Evolutionary conservation across 2,888 invertebrate species (phyloP), one percentile per base, ranked within the genome.

Genomic region (Asteroscopus sphinx): DNA sequence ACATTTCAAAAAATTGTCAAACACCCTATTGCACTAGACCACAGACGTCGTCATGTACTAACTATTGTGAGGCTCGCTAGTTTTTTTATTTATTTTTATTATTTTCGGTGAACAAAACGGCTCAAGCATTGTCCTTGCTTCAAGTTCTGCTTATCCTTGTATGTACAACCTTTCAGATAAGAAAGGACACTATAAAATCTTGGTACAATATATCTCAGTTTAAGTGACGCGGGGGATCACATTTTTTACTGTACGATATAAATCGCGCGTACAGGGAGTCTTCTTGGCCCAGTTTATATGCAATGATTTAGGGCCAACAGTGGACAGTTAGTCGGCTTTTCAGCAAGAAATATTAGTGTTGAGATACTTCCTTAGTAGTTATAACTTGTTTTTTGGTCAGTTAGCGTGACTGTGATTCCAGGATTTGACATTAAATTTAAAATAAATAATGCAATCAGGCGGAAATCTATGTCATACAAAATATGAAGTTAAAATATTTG

Each of bases 231-330:
- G 15, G 26, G 55, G 71, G 75, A 59, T 44, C 51, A 66, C 58
- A 67, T 59, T 72, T 72, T 72, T 71, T 73, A 73, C 67, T 42
- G 59, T 41, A 6, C 44, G 45, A 49, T 52, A 60, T 75, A 73
- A 71, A 73, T 63, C 39, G 41, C 41, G 54, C 55, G 65, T 40
- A 21, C 44, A 30, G 40, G 55, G 71, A 36, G 52, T 61, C 69
- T 68, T 73, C 69, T 63, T 11, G 39, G 51, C 46, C 49, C 45
- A 47, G 54, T 57, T 51, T 65, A 71, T 52, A 39, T 25, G 37
- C 47, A 60, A 47, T 55, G 60, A 66, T 68, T 71, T 68, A 71
- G 44, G 33, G 30, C 51, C 39, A 42, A 25, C 36, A 28, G 48
- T 65, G 66, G 64, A 37, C 63, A 37, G 46, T 56, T 51, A 56